Evolutionary conservation across 2,797 vertebrate genomes (phyloP), one percentile per base, ranked within the genome.

Genomic region (Brachyalestes nurse): DNA sequence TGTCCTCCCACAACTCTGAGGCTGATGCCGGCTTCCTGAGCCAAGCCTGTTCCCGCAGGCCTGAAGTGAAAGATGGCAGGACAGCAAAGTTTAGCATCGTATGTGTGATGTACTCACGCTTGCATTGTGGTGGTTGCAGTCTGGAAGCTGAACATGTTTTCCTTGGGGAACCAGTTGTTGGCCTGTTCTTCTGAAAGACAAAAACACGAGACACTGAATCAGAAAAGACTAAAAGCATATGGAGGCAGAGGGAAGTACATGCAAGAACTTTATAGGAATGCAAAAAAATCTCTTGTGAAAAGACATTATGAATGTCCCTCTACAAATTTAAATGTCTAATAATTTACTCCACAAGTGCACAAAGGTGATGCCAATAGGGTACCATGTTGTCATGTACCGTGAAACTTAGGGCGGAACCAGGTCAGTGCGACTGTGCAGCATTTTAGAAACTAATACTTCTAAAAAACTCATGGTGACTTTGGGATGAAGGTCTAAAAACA

Each of bases 81-180:
- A 62, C 7, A 75, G 69, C 47, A 28, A 25, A 47, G 45, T 40
- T 40, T 60, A 23, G 67, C 70, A 19, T 69, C 8, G 13, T 72
- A 7, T 57, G 65, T 19, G 53, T 42, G 17, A 76, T 4, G 62
- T 88, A 97, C 97, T 98, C 93, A 99, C 97, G 97, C 97, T 95
- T 98, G 97, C 97, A 99, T 97, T 94, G 97, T 98, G 91, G 97
- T 98, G 85, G 96, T 97, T 75, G 97, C 97, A 16, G 97, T 97
- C 89, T 98, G 97, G 90, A 99, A 98, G 90, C 95, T 98, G 93
- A 98, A 97, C 92, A 98, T 96, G 87, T 96, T 98, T 90, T 99
- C 97, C 89, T 97, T 98, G 77, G 97, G 97, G 88, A 99, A 97
- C 97, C 97, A 98, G 88, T 95, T 97, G 85, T 96, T 95, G 70